Percentiles rank a stretch among this genome's conserved stretches.
Evolutionary conservation across 2,113 vertebrate species (phyloP).

Genomic region (Phalacrocorax pelagicus): DNA sequence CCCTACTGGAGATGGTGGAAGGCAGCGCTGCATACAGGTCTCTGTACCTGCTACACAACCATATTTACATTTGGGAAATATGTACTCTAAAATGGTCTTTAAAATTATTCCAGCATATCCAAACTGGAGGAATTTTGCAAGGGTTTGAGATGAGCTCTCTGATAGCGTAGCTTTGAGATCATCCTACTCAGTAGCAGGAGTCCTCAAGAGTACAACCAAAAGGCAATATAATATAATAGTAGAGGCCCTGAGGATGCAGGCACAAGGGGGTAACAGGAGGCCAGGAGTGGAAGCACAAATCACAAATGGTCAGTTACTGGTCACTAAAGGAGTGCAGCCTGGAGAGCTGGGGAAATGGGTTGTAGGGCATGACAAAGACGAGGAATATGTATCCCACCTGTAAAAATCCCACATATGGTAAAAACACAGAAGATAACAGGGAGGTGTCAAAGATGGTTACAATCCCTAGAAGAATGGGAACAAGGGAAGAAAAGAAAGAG

Average conservation of each 20-base stretch:
- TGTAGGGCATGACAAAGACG: neutral
- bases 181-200: neutral
- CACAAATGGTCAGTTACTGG: too few relatives aligned
- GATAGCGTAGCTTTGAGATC: neutral
- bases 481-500: neutral
- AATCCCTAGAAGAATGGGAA: neutral
- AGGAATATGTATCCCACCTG: neutral
- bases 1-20: neutral
- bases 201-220: neutral
- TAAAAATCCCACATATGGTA: neutral
- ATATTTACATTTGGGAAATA: neutral
- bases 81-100: neutral
- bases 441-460: neutral
- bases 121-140: neutral
- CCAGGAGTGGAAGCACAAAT: neutral
- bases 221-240: neutral
- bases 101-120: neutral
- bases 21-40: neutral
- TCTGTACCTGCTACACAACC: neutral
- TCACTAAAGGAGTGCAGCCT: neutral
- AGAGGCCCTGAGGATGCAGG: neutral
- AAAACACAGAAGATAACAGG: neutral
- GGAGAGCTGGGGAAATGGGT: neutral
- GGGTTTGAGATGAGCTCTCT: neutral
- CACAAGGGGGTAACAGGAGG: neutral